Conservation (phyloP, 1,140 invertebrate genomes). For the Drosophila equinoxialis region DNA sequence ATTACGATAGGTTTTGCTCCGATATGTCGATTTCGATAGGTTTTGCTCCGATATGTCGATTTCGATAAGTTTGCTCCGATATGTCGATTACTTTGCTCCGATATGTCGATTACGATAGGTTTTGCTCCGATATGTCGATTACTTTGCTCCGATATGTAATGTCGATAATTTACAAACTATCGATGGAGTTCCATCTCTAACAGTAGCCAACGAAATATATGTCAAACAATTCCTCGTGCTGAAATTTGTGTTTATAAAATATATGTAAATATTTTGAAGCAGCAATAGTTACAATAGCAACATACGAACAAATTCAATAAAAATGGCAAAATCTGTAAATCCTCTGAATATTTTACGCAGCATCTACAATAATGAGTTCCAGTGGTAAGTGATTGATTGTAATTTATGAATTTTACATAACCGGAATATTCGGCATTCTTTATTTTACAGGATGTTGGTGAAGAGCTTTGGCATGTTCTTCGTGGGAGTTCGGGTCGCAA, state of each 20-base stretch:
- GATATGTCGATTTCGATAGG: too few species aligned
- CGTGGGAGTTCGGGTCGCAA: slow-evolving; percentile 87
- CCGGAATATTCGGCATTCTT: slow-evolving; percentile 11
- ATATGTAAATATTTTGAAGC: neutral
- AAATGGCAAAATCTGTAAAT: slow-evolving; percentile 74
- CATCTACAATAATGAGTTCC: slow-evolving; percentile 84
- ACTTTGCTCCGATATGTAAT: too few species aligned
- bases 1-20: too few species aligned
- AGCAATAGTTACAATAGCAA: neutral
- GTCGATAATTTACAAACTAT: too few species aligned
- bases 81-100: too few species aligned
- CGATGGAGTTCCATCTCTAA: too few species aligned
- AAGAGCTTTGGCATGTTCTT: slow-evolving; percentile 88
- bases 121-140: too few species aligned
- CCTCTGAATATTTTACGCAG: slow-evolving; percentile 78
- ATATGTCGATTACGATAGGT: too few species aligned
- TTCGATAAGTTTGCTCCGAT: too few species aligned
- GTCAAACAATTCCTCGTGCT: slow-evolving; percentile 20
- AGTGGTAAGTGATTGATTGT: slow-evolving; percentile 82
- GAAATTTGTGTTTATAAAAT: neutral
- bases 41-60: too few species aligned
- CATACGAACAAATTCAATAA: slow-evolving; percentile 20
- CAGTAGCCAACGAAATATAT: neutral
- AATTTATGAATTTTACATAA: slow-evolving; percentile 50
- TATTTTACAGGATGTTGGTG: slow-evolving; percentile 85